Conservation (phyloP, 1,140 invertebrate species). For the Drosophila rufa region DNA sequence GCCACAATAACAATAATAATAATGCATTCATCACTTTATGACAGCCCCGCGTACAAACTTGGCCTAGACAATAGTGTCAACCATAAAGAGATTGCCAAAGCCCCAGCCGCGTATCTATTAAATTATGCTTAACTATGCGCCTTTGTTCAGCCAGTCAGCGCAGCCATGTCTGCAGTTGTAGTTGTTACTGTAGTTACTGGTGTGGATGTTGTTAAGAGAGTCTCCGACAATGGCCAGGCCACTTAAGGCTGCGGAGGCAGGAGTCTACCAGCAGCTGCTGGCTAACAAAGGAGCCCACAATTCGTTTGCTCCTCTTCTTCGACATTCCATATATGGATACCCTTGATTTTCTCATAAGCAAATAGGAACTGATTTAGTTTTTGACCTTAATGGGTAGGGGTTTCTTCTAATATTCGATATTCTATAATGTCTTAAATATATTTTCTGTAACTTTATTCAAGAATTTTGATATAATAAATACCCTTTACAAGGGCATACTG, state of each 20-base stretch:
- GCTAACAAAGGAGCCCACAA: conserved; percentile 27
- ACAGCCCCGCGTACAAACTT: conserved; percentile 75
- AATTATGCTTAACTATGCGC: conserved; percentile 83
- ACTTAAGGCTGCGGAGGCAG: conserved; percentile 51
- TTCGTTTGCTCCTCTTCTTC: conserved; percentile 7
- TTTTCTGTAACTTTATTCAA: background rate
- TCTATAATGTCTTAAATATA: background rate
- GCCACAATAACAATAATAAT: conserved; percentile 76
- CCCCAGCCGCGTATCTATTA: conserved; percentile 75
- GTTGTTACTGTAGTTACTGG: conserved; percentile 18
- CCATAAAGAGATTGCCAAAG: conserved; percentile 72
- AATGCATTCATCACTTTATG: conserved; percentile 82
- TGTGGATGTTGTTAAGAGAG: conserved; percentile 26
- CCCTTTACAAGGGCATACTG: too few species aligned
- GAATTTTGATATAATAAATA: too few species aligned
- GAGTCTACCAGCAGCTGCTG: conserved; percentile 16
- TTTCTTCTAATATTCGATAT: too few species aligned
- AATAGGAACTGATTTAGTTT: background rate
- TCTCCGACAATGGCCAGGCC: conserved; percentile 61
- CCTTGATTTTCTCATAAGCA: background rate
- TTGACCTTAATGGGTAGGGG: too few species aligned
- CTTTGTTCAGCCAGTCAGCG: conserved; percentile 61
- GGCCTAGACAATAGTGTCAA: conserved; percentile 83
- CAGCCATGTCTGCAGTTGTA: conserved; percentile 1
- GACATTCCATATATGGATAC: background rate